Percentiles rank a stretch among this genome's conserved stretches.
Evolutionary conservation across 2,888 invertebrate genomes (phyloP).

Genomic region (Ametastegia equiseti): DNA sequence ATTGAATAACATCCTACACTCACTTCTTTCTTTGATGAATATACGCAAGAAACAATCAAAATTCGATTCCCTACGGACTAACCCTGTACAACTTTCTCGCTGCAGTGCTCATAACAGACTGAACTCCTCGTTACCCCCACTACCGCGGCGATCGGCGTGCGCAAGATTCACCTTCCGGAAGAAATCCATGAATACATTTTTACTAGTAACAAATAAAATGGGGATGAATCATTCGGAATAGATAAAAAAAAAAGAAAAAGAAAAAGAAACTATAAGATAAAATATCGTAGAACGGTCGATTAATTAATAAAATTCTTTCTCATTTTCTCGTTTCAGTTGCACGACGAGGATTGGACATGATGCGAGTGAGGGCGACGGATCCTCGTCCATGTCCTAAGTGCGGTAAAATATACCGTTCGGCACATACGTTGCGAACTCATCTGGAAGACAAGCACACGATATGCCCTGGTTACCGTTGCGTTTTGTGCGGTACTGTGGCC

Average conservation of each 20-base stretch:
- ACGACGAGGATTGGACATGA: conserved; percentile 89
- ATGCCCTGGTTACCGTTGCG: conserved; percentile 94
- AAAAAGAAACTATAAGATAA: conserved; percentile 36
- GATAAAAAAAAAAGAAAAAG: background rate
- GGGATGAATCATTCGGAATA: no score
- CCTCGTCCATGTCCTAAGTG: conserved; percentile 95
- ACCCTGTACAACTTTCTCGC: background rate
- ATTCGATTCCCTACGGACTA: background rate
- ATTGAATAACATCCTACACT: no score
- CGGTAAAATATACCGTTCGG: conserved; percentile 94
- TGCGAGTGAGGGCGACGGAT: conserved; percentile 93
- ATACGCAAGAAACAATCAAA: background rate
- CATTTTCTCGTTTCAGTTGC: conserved; percentile 78
- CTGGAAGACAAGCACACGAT: conserved; percentile 96
- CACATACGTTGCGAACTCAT: conserved; percentile 93
- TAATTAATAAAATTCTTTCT: conserved; percentile 55
- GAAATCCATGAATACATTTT: background rate
- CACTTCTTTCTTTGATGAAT: no score
- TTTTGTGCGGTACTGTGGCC: conserved; percentile 94
- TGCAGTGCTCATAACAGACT: conserved; percentile 3
- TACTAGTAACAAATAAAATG: background rate
- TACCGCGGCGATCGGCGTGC: background rate
- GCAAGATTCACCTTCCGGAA: background rate
- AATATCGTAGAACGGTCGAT: background rate
- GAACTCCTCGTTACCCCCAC: conserved; percentile 15